Evolutionary conservation across 2,888 invertebrate genomes (phyloP).

Genomic region (Patella pellucida): DNA sequence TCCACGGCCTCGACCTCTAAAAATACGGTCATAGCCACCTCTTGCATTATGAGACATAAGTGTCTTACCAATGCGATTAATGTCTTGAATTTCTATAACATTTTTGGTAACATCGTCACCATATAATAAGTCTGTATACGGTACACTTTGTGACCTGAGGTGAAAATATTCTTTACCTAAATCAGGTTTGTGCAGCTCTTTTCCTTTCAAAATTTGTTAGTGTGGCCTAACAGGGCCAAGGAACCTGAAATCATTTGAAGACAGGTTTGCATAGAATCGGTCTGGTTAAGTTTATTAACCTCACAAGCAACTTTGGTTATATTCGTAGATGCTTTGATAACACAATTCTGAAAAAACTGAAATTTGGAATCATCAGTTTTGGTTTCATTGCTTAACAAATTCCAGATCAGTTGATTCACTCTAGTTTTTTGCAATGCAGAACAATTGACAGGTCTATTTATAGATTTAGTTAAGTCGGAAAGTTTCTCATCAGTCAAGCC

Average conservation of each 20-base stretch:
- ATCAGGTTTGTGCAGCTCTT: slow-evolving; percentile 9
- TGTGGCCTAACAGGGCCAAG: background rate
- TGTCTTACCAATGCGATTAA: background rate
- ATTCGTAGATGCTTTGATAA: slow-evolving; percentile 8
- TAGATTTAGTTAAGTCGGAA: background rate
- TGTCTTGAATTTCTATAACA: background rate
- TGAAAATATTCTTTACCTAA: slow-evolving; percentile 9
- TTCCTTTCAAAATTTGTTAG: background rate
- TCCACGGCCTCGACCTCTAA: background rate
- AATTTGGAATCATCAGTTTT: background rate
- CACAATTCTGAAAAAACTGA: background rate
- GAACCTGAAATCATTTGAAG: background rate
- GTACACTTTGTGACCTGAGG: background rate
- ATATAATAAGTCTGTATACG: background rate
- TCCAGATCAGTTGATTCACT: background rate
- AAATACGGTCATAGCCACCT: background rate
- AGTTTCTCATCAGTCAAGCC: background rate
- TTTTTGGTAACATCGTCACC: background rate
- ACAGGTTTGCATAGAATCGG: background rate
- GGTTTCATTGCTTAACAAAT: background rate
- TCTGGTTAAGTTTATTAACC: background rate
- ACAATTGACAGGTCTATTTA: background rate
- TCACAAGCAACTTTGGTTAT: background rate
- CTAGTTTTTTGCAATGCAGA: background rate
- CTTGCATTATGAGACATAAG: background rate